Base-by-base conservation (phyloP, 2,888 invertebrate species). In the Rhamnusium bicolor region DNA sequence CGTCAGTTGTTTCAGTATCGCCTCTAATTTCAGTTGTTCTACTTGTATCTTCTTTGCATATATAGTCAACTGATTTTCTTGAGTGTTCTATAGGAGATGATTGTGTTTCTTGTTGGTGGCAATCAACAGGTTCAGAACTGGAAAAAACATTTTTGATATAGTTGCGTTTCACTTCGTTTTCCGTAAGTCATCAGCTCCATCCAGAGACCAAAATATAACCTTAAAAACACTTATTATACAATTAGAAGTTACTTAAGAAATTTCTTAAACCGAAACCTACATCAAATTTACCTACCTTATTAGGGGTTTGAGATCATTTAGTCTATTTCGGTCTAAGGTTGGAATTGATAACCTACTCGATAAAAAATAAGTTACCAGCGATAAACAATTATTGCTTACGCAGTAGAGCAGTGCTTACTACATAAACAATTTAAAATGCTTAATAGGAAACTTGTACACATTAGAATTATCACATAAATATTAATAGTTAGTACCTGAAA, bases 161-260 rank as follows among this genome's bases (percentile, higher is more conserved):
- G 66, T 71, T 40, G 71, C 54, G 27, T 73, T 68, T 69, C 66
- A 66, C 18, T 47, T 51, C 32, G 60, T 12, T 47, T 53, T 76
- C 76, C 74, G 81, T 79, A 83, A 80, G 83, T 83, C 81, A 83
- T 84, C 84, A 83, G 81, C 84, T 84, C 86, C 87, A 85, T 84
- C 86, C 86, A 81, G 84, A 87, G 87, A 87, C 87, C 87, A 87
- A 87, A 86, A 86, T 84, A 82, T 63, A 60, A 76, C 80, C 81
- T 80, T 80, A 78, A 78, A 78, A 79, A 79, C 67, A 81, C 63
- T 73, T 66, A 79, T 49, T 63, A 73, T 71, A 75, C 69, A 72
- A 65, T 62, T 46, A 66, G 24, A 47, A 68, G 60, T 18, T 21
- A 21, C 19, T 61, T 54, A 74, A 61, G 49, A 69, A 47, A 68